Base-by-base conservation (phyloP, 1,140 invertebrate genomes). In the Subanguina moxae region DNA sequence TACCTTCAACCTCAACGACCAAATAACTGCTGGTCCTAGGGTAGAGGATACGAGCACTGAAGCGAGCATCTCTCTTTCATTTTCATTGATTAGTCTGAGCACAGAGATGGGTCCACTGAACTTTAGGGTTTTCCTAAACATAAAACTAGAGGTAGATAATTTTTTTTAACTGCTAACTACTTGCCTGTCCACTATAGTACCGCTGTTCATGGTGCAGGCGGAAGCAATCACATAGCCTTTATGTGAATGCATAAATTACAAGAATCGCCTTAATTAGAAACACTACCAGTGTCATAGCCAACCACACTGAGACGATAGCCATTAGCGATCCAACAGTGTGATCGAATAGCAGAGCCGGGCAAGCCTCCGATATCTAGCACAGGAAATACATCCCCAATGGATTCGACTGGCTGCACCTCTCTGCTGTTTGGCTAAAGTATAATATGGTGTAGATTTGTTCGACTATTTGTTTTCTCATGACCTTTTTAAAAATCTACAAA, bases 21-120 rank as follows among this genome's bases (percentile, higher is more conserved):
- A 75, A 5, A 75, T 43, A 8, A 64, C 57, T 25, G 65, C 76
- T 46, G 74, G 74, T 1, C 74, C 74, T 19, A 77, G 38, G 27
- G 74, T 81, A 15, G 74, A 80, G 1, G 74, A 76, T n/a, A 76
- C 61, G 3, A 76, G 42, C 21, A 75, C 63, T 30, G 48, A 75
- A 7, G 68, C 72, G n/a, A 65, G 19, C 27, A 75, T 28, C 9
- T 25, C 59, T n/a, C 72, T 42, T 21, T 78, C 73, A 21, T 57
- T 76, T 25, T 27, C 21, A n/a, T 64, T 57, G 42, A 77, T 71
- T 43, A 74, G 32, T 42, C 69, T 61, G 30, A 76, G 43, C 21
- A 80, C 74, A 1, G 68, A 74, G n/a, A 76, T 79, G 1, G 73
- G 69, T 13, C 63, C 64, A 57, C 61, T 77, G 58, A 77, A 76